These are phyloP conservation scores for Maccullochella peelii DNA, from an alignment of 2,113 vertebrate genomes.

Conservation along the genomic window DNA sequence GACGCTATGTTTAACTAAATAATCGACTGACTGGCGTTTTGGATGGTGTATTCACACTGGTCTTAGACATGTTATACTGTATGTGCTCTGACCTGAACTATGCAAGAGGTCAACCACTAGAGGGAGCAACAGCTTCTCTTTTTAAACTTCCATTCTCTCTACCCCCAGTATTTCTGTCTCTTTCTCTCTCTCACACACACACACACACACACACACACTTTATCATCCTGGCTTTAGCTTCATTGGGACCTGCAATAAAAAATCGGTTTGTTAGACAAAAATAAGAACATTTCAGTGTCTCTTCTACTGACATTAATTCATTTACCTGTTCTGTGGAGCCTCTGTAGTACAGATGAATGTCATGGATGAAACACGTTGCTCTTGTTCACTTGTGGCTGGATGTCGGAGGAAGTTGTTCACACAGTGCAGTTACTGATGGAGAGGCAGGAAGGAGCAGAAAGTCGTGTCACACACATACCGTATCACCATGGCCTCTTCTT, in stretches of 20 bases:
- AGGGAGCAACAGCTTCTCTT: conserved; percentile 52
- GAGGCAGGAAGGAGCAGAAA: neutral
- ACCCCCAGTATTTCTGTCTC: neutral
- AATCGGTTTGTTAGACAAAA: neutral
- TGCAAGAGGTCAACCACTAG: conserved; percentile 51
- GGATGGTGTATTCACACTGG: neutral
- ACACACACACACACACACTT: neutral
- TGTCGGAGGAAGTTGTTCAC: neutral
- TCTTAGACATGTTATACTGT: neutral
- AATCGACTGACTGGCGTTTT: neutral
- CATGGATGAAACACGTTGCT: neutral
- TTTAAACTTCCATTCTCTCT: neutral
- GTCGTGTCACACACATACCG: neutral
- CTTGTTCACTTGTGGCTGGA: neutral
- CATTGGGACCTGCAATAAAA: neutral
- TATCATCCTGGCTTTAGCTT: neutral
- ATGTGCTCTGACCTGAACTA: neutral
- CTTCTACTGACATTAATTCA: neutral
- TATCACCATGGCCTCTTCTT: neutral
- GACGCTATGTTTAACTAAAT: neutral
- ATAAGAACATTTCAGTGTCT: neutral
- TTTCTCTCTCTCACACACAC: neutral
- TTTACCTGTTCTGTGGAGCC: neutral
- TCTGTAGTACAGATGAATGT: neutral
- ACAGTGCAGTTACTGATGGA: neutral